phyloP scores from a whole-genome alignment of 2,113 vertebrate genomes.

The Strix aluco region DNA sequence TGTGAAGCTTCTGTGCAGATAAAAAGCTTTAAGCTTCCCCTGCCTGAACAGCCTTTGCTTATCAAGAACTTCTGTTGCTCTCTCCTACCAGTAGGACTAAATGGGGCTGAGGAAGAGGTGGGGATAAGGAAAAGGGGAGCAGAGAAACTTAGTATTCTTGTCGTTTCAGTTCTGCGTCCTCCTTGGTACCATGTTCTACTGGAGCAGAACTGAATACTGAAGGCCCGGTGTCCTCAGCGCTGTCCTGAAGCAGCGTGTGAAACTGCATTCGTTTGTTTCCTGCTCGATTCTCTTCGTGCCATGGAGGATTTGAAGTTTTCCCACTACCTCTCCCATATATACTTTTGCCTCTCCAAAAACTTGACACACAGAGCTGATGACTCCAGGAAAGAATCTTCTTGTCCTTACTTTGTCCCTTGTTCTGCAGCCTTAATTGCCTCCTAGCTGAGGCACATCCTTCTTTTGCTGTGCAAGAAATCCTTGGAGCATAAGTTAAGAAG shows the following conservation, averaged over 20 bases:
- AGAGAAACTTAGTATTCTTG: background rate
- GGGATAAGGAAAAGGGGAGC: background rate
- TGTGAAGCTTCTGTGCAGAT: background rate
- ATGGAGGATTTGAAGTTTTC: conserved; percentile 9
- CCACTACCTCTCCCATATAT: background rate
- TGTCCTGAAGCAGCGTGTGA: background rate
- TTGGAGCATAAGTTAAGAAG: background rate
- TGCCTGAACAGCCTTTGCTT: background rate
- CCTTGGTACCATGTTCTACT: conserved; percentile 81
- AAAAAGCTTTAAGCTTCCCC: background rate
- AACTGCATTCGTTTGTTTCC: background rate
- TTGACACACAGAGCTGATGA: background rate
- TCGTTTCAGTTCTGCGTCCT: conserved; percentile 78
- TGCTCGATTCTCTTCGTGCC: background rate
- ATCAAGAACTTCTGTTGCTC: background rate
- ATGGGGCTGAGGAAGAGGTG: background rate
- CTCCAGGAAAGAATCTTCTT: background rate
- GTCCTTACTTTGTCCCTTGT: background rate
- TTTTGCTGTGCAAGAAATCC: background rate
- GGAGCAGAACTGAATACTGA: conserved; percentile 79
- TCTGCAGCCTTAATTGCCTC: background rate
- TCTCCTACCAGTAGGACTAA: background rate
- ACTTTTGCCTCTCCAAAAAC: background rate
- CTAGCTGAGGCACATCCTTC: background rate
- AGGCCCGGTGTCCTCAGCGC: background rate